These are phyloP conservation scores for Tympanuchus pallidicinctus DNA, from an alignment of 2,113 vertebrate species.

Conservation along the genomic window DNA sequence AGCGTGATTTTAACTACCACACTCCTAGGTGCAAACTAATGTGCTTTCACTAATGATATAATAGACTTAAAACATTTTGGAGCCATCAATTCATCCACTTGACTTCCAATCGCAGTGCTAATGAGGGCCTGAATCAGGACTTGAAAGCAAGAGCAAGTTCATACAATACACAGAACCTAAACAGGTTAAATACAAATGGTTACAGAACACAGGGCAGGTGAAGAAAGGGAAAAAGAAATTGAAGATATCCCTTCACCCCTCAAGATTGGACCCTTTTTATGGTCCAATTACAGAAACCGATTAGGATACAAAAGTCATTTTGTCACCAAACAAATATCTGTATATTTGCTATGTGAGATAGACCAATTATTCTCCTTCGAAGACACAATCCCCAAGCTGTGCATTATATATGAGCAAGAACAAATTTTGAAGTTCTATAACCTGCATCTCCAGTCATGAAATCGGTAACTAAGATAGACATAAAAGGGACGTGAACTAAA, in stretches of 20 bases:
- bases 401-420: rapidly evolving
- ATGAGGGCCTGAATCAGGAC: background rate
- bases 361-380: background rate
- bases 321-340: background rate
- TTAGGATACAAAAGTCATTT: background rate
- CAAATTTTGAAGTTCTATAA: background rate
- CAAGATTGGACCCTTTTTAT: background rate
- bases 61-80: background rate
- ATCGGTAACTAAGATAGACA: background rate
- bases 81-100: background rate
- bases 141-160: background rate
- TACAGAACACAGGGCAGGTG: background rate
- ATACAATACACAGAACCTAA: background rate
- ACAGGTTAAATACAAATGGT: background rate
- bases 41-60: background rate
- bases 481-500: background rate
- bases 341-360: background rate
- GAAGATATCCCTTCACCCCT: rapidly evolving
- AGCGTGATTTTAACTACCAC: background rate
- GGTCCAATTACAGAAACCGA: background rate
- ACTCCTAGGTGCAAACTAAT: background rate
- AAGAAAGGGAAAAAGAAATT: background rate
- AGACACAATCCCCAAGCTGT: background rate
- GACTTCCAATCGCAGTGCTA: background rate
- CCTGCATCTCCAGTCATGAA: background rate